Evolutionary conservation across 2,888 invertebrate genomes (phyloP).

Genomic region (Linnaemya tessellans): DNA sequence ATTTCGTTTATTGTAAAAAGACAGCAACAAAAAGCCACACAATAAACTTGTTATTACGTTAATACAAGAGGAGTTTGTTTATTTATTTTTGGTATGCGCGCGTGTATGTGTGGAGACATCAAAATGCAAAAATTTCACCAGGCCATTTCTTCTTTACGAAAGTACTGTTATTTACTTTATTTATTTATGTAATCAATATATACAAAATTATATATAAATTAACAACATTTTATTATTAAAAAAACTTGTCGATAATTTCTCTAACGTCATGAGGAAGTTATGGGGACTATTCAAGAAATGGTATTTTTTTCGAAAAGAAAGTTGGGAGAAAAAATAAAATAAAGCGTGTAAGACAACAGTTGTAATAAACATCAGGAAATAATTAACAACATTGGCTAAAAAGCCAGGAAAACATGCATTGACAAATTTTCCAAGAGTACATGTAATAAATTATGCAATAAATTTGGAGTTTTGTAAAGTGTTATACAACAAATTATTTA

Average conservation of each 20-base stretch:
- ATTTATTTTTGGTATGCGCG: constrained; percentile 26
- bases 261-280: constrained; percentile 58
- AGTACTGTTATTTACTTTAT: constrained; percentile 31
- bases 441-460: too few relatives aligned
- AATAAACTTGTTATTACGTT: constrained; percentile 73
- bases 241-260: constrained; percentile 42
- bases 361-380: neutral
- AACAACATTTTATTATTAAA: constrained; percentile 26
- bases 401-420: neutral
- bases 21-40: constrained; percentile 54
- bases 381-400: neutral
- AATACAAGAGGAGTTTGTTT: constrained; percentile 61
- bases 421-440: neutral
- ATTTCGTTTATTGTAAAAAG: constrained; percentile 56
- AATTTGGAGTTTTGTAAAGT: neutral
- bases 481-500: neutral
- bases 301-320: constrained; percentile 50
- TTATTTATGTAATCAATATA: constrained; percentile 60
- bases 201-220: neutral
- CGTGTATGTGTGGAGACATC: constrained; percentile 11
- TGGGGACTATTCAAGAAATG: constrained; percentile 28
- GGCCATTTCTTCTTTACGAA: constrained; percentile 24
- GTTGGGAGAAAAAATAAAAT: neutral
- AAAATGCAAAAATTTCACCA: constrained; percentile 68
- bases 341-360: neutral